Evolutionary conservation across 1,140 invertebrate genomes (phyloP), one percentile per base, ranked within the genome.

Genomic region (Onthophagus taurus): DNA sequence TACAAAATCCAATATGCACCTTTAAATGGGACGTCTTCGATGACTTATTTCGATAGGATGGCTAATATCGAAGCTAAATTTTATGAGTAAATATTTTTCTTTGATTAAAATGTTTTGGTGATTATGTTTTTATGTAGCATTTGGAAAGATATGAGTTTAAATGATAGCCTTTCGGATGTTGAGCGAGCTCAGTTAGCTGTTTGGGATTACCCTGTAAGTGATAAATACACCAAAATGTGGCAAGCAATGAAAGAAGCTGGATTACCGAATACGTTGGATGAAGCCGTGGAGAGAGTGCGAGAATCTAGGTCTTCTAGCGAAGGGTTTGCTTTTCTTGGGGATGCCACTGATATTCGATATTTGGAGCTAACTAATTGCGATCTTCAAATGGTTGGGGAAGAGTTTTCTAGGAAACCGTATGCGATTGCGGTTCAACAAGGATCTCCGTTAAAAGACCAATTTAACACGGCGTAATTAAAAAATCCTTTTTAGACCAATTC

Each of bases 161-260:
- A 80, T 45, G 77, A 80, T 52, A 72, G 66, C 23, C 61, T 80
- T 52, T 66, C 58, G 31, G 67, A 74, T 26, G 66, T 72, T 3
- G 75, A 80, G 45, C 47, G 76, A 29, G 73, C 77, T 3, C 75
- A 78, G 53, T 61, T 81, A 21, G 78, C 80, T 1, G 79, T 83
- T 9, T 83, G 80, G 80, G 78, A 83, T 54, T 83, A 83, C 58
- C 80, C 80, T 0, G 75, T 80, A n/a, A 77, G 75, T 45, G 78
- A 83, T 58, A 80, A 78, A 57, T 83, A 77, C 58, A 80, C 78
- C 1, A 80, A 81, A 53, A 77, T 83, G 53, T 81, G 77, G 77
- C 67, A 75, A 49, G 72, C 74, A 12, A 83, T 83, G 76, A 42
- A 70, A 33, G 30, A 42, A 29, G 39, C 75, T 2, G 60, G 55